A percentile compares a stretch with the other conserved stretches of the same genome.
Conservation (phyloP, 2,888 invertebrate genomes). For the Habroteleia sp. region DNA sequence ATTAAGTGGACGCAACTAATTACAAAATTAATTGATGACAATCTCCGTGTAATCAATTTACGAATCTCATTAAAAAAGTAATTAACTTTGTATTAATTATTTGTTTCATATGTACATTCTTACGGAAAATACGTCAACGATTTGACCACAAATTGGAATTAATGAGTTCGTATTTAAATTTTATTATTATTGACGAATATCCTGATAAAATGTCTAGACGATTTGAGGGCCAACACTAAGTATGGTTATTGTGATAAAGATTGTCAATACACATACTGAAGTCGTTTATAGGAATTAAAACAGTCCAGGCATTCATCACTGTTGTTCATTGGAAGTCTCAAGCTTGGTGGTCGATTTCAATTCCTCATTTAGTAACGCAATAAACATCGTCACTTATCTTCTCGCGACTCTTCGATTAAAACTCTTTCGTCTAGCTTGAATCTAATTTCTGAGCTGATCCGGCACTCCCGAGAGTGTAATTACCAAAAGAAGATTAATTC, state of each 20-base stretch:
- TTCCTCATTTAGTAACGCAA: conserved; percentile 45
- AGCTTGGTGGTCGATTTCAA: conserved; percentile 49
- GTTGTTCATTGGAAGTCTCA: conserved; percentile 22
- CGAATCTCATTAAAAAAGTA: conserved; percentile 44
- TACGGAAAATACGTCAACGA: conserved; percentile 26
- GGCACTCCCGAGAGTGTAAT: conserved; percentile 24
- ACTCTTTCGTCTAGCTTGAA: conserved; percentile 40
- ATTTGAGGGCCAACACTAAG: conserved; percentile 9
- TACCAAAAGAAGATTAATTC: conserved; percentile 41
- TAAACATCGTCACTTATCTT: conserved; percentile 55
- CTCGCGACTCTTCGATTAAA: conserved; percentile 16
- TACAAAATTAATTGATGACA: conserved; percentile 51
- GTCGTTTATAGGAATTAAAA: conserved; percentile 22
- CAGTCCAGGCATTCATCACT: conserved; percentile 42
- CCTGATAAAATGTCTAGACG: conserved; percentile 22
- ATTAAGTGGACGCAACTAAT: conserved; percentile 51
- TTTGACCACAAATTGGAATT: conserved; percentile 18
- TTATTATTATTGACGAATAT: conserved; percentile 30
- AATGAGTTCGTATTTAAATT: conserved; percentile 25
- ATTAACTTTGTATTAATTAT: conserved; percentile 49
- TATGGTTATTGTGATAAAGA: conserved; percentile 18
- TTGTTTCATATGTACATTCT: conserved; percentile 25
- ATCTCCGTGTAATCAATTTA: conserved; percentile 36
- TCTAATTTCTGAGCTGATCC: conserved; percentile 68
- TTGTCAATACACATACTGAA: not conserved